Conservation (phyloP, 2,113 vertebrate genomes). For the Ellobius talpinus region DNA sequence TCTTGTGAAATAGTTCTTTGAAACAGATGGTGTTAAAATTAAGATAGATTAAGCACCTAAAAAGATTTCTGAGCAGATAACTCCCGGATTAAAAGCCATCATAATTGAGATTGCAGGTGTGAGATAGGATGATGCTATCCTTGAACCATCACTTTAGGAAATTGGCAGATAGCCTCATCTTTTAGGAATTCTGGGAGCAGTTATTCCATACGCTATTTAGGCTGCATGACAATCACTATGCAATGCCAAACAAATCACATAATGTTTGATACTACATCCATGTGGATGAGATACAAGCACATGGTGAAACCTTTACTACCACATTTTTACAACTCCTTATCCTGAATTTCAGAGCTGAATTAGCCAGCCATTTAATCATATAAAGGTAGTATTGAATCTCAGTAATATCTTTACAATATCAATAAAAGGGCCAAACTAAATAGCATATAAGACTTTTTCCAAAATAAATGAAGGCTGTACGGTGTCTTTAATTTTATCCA, state of each 20-base stretch:
- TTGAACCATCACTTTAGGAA: constrained; percentile 3
- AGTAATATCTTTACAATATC: constrained; percentile 20
- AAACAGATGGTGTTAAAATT: background rate
- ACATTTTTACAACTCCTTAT: background rate
- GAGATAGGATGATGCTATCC: background rate
- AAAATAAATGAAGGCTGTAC: background rate
- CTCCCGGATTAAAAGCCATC: background rate
- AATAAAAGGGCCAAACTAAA: background rate
- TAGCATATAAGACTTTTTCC: background rate
- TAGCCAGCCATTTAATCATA: background rate
- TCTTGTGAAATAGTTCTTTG: constrained; percentile 36
- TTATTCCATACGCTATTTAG: background rate
- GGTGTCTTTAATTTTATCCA: background rate
- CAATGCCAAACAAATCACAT: background rate
- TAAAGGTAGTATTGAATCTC: background rate
- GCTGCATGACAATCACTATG: background rate
- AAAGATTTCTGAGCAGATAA: constrained; percentile 16
- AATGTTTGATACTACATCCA: background rate
- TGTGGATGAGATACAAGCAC: background rate
- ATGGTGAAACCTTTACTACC: background rate
- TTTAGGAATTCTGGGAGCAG: background rate
- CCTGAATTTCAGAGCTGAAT: constrained; percentile 1
- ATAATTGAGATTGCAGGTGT: background rate
- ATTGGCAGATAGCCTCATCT: background rate
- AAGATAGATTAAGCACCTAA: background rate